These are phyloP conservation scores for Sycophaga agraensis DNA, from an alignment of 1,140 invertebrate genomes.

Conservation along the genomic window DNA sequence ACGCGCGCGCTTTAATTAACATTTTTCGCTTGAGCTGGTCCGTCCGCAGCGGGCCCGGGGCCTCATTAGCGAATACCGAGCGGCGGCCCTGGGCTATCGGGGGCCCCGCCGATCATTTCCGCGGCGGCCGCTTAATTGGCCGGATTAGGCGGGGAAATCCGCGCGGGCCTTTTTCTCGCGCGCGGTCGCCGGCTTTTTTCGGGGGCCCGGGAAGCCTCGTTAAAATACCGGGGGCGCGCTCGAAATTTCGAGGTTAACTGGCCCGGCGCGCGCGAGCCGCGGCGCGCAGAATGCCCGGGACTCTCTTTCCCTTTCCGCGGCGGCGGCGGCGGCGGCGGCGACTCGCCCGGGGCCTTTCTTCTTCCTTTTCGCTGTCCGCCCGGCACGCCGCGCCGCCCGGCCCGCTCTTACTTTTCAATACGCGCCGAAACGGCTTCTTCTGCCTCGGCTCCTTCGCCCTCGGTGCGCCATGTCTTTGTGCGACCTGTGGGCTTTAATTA, in stretches of 20 bases:
- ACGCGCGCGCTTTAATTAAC: conserved; percentile 52
- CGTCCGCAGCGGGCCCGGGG: conserved; percentile 35
- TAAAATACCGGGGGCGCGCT: conserved; percentile 58
- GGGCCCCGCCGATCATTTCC: too few species aligned
- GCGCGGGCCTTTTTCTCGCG: conserved; percentile 4
- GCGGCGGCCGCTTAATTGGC: too few species aligned
- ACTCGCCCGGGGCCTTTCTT: conserved; percentile 5
- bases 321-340: not conserved
- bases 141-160: too few species aligned
- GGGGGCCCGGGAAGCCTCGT: conserved; percentile 40
- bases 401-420: not conserved
- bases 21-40: conserved; percentile 53
- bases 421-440: conserved; percentile 6
- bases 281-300: not conserved
- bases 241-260: conserved; percentile 57
- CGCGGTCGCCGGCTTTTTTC: not conserved
- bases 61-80: conserved; percentile 59
- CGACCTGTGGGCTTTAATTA: too few species aligned
- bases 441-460: not conserved
- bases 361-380: too few species aligned
- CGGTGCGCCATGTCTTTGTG: not conserved
- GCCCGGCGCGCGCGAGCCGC: conserved; percentile 7
- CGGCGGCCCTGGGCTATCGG: too few species aligned
- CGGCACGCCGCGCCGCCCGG: not conserved
- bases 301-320: conserved; percentile 11